phyloP scores from a whole-genome alignment of 2,888 invertebrate species.

The Mactromeris polynyma region DNA sequence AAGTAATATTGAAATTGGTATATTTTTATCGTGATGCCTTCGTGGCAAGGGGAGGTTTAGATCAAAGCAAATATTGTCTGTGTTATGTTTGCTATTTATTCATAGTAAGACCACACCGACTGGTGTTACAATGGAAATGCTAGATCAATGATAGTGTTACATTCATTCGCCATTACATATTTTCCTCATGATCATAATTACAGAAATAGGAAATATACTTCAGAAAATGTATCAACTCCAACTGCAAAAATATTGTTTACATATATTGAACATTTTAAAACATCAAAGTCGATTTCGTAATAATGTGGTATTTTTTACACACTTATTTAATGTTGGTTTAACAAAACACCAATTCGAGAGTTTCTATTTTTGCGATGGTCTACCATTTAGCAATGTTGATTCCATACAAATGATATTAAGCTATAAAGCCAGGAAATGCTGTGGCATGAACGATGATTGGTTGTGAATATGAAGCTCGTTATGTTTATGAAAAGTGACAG shows the following conservation, averaged over 20 bases:
- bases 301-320: too few species aligned
- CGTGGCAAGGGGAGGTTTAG: not conserved
- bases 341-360: too few species aligned
- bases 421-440: not conserved
- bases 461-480: not conserved
- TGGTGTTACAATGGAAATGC: not conserved
- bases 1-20: not conserved
- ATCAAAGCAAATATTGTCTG: not conserved
- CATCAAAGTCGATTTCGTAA: not conserved
- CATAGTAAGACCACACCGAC: not conserved
- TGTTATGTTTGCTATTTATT: not conserved
- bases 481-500: not conserved
- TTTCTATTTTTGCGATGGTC: too few species aligned
- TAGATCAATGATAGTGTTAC: not conserved
- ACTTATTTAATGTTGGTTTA: too few species aligned
- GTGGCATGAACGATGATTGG: not conserved
- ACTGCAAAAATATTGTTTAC: not conserved
- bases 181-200: not conserved
- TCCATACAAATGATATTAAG: too few species aligned
- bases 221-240: not conserved
- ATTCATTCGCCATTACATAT: not conserved
- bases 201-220: not conserved
- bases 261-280: not conserved
- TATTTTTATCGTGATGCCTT: not conserved
- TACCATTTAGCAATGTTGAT: too few species aligned